Evolutionary conservation across 2,888 invertebrate species (phyloP).

Genomic region (Empis stercorea): DNA sequence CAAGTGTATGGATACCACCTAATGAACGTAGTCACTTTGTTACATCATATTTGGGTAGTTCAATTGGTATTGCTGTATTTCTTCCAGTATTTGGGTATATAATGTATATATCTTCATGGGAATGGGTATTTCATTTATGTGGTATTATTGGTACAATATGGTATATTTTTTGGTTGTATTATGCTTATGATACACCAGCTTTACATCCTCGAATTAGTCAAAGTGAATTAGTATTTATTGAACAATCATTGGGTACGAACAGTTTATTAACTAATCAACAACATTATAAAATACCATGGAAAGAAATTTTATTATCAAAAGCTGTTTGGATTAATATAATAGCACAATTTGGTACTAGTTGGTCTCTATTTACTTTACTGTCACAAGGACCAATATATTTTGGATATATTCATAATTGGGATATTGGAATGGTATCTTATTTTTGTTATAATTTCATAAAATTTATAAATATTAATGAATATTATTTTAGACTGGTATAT

Average conservation of each 20-base stretch:
- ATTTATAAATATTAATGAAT: background rate
- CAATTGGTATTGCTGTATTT: constrained; percentile 51
- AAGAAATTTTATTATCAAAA: constrained; percentile 42
- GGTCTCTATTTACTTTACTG: constrained; percentile 57
- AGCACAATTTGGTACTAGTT: constrained; percentile 53
- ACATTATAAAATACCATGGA: constrained; percentile 47
- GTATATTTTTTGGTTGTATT: constrained; percentile 48
- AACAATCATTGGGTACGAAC: constrained; percentile 41
- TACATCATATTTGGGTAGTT: constrained; percentile 50
- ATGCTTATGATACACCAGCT: constrained; percentile 50
- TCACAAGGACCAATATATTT: constrained; percentile 60
- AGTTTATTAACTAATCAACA: constrained; percentile 22
- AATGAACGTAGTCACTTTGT: constrained; percentile 62
- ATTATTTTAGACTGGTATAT: constrained; percentile 39
- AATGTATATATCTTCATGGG: constrained; percentile 53
- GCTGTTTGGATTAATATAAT: constrained; percentile 51
- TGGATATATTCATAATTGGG: constrained; percentile 53
- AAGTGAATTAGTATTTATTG: constrained; percentile 45
- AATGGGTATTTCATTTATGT: constrained; percentile 54
- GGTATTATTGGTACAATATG: constrained; percentile 49
- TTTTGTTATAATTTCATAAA: background rate
- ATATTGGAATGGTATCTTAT: constrained; percentile 48
- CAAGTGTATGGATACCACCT: constrained; percentile 71
- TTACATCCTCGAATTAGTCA: constrained; percentile 51
- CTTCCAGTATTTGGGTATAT: constrained; percentile 58